These are phyloP conservation scores for Pseudocheirus occidentalis DNA, from an alignment of 2,797 vertebrate species.

Conservation along the genomic window DNA sequence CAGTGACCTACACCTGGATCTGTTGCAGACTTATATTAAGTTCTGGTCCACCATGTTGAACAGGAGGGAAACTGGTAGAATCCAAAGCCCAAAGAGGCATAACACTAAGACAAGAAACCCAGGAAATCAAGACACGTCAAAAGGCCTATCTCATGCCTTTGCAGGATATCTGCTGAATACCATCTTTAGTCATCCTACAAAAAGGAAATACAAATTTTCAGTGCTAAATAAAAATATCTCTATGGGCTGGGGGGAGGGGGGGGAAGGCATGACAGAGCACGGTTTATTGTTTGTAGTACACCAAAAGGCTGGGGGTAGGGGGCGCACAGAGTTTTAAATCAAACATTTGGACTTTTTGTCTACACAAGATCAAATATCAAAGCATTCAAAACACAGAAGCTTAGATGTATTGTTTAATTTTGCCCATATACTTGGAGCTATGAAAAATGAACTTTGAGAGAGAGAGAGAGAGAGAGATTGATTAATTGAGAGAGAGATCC, in stretches of 20 bases:
- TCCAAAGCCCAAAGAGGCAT: too few species aligned
- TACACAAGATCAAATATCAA: background rate
- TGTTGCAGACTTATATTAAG: background rate
- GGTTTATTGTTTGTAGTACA: background rate
- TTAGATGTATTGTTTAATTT: background rate
- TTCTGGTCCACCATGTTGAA: background rate
- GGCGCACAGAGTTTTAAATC: background rate
- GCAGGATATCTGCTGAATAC: too few species aligned
- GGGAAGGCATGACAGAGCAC: background rate
- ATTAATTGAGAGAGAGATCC: too few species aligned
- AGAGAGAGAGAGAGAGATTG: too few species aligned
- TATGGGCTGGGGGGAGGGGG: background rate
- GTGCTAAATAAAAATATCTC: background rate
- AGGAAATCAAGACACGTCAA: background rate
- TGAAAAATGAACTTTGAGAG: too few species aligned
- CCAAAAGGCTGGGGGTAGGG: background rate
- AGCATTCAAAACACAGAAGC: background rate
- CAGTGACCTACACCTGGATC: background rate
- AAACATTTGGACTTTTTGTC: background rate
- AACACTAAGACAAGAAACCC: too few species aligned
- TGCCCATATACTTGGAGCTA: background rate
- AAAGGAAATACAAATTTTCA: background rate
- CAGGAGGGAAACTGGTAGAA: rapidly evolving
- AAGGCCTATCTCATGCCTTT: background rate
- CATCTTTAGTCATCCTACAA: rapidly evolving